Conservation (phyloP, 37 sponge, comb jelly and placozoan species). For the Oopsacas minuta region DNA sequence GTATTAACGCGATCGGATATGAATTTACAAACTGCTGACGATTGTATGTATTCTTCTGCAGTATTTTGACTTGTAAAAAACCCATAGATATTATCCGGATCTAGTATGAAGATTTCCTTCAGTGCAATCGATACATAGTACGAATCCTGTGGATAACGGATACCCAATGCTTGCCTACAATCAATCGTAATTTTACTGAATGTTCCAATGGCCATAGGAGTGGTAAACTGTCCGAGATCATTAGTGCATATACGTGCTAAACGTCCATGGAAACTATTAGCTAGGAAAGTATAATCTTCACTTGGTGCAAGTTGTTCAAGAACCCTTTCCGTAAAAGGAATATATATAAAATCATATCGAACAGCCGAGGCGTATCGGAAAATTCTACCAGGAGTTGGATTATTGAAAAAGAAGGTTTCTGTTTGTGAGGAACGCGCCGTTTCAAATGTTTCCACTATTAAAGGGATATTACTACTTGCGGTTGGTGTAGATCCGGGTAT, state of each 20-base stretch:
- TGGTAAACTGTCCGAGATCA: neutral
- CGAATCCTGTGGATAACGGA: neutral
- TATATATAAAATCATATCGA: neutral
- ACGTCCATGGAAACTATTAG: neutral
- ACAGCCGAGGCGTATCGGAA: neutral
- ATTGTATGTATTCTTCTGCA: neutral
- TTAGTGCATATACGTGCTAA: neutral
- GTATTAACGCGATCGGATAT: neutral
- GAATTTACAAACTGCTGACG: neutral
- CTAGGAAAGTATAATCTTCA: neutral
- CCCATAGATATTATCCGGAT: neutral
- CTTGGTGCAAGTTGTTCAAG: neutral
- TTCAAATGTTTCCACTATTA: neutral
- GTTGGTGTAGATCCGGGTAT: neutral
- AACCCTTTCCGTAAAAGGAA: neutral
- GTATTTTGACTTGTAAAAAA: slow-evolving; percentile 14
- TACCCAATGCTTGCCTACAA: neutral
- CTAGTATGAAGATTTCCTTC: neutral
- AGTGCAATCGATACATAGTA: neutral
- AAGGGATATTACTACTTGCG: neutral
- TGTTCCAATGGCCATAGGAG: neutral
- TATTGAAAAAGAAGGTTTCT: neutral
- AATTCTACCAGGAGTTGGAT: neutral
- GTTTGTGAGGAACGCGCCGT: neutral
- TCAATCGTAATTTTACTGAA: neutral